Conservation (phyloP, 2,888 invertebrate species). For the Aphrophora alni region DNA sequence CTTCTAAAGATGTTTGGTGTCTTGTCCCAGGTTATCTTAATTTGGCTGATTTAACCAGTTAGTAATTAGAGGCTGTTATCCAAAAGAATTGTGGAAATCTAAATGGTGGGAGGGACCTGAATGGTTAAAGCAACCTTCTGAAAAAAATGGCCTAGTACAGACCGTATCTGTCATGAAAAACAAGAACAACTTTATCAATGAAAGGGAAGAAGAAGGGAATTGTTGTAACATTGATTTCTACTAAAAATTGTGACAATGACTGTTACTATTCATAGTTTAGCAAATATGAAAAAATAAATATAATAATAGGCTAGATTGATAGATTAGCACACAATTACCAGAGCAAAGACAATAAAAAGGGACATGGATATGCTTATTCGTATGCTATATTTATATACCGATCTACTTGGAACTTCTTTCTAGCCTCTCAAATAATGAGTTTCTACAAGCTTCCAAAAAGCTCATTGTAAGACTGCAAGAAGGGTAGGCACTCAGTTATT, state of each 20-base stretch:
- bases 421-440: conserved; percentile 51
- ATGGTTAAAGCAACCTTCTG: conserved; percentile 48
- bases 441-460: conserved; percentile 52
- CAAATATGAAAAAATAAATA: conserved; percentile 1
- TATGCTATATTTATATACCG: conserved; percentile 55
- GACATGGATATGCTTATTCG: conserved; percentile 55
- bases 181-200: conserved; percentile 7
- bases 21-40: conserved; percentile 53
- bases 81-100: conserved; percentile 48
- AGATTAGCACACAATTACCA: conserved; percentile 29
- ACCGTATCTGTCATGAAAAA: not conserved
- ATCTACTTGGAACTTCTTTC: conserved; percentile 56
- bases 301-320: conserved; percentile 29
- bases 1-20: conserved; percentile 46
- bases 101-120: conserved; percentile 54
- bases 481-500: conserved; percentile 53
- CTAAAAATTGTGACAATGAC: not conserved
- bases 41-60: conserved; percentile 54
- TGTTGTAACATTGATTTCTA: not conserved
- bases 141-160: conserved; percentile 50
- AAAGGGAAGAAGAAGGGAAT: not conserved
- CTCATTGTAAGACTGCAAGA: conserved; percentile 54
- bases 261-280: conserved; percentile 23
- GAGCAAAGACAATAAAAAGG: conserved; percentile 49
- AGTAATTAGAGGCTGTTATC: conserved; percentile 52